Percentiles rank a stretch among this genome's conserved stretches.
These are phyloP conservation scores for Meiosimyza platycephala DNA, from an alignment of 2,888 invertebrate species.

Conservation along the genomic window DNA sequence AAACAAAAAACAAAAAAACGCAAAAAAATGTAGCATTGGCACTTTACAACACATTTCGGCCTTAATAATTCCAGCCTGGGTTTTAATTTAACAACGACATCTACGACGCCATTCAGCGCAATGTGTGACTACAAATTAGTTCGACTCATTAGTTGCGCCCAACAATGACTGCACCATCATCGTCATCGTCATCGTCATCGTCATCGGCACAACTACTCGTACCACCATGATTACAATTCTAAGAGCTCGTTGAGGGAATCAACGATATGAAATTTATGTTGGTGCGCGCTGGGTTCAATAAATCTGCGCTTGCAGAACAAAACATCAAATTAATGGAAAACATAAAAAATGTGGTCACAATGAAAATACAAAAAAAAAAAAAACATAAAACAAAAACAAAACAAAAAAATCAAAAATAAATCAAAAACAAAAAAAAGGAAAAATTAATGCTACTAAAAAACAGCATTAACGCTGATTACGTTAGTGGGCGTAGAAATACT, in stretches of 20 bases:
- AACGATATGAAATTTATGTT: background rate
- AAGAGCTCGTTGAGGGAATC: too few relatives aligned
- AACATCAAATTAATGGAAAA: constrained; percentile 27
- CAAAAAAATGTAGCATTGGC: background rate
- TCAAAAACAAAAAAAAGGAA: too few relatives aligned
- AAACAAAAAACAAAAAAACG: constrained; percentile 5
- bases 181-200: background rate
- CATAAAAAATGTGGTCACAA: constrained; percentile 7
- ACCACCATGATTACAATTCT: too few relatives aligned
- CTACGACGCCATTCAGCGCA: background rate
- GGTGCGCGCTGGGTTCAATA: constrained; percentile 20
- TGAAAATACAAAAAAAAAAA: constrained; percentile 6
- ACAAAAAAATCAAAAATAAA: too few relatives aligned
- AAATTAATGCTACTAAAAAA: too few relatives aligned
- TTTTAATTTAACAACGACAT: background rate
- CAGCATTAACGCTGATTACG: too few relatives aligned
- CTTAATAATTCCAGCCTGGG: background rate
- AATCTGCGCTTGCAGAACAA: constrained; percentile 4
- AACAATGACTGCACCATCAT: background rate
- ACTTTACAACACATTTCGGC: constrained; percentile 12
- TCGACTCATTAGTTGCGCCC: constrained; percentile 50
- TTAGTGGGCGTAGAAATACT: too few relatives aligned
- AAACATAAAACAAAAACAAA: background rate
- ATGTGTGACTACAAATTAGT: constrained; percentile 44
- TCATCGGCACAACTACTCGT: background rate